Conservation (phyloP, 2,113 vertebrate species). For the Phrynosoma blainvillii region DNA sequence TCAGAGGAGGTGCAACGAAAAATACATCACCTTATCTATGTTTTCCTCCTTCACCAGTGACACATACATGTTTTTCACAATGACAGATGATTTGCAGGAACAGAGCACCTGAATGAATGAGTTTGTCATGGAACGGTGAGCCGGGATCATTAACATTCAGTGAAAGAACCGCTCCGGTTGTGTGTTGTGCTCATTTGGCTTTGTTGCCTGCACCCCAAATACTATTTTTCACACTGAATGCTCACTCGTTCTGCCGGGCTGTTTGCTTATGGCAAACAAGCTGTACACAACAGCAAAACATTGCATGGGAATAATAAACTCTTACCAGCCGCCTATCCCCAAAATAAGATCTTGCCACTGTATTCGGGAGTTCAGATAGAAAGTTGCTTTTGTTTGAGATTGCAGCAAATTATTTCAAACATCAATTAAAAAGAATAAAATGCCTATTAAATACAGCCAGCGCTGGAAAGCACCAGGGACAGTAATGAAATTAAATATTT, state of each 20-base stretch:
- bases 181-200: rapidly evolving
- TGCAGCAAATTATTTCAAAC: background rate
- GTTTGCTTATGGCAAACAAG: constrained; percentile 52
- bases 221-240: rapidly evolving
- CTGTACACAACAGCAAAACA: background rate
- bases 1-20: background rate
- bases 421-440: background rate
- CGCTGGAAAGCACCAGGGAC: background rate
- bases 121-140: rapidly evolving
- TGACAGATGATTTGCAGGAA: background rate
- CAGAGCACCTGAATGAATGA: background rate
- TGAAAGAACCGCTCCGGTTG: background rate
- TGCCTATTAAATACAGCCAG: background rate
- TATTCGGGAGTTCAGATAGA: background rate
- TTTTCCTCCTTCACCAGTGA: constrained; percentile 9
- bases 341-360: background rate
- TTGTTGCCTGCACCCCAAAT: constrained; percentile 45
- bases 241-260: background rate
- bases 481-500: background rate
- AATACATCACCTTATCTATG: constrained; percentile 33
- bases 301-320: background rate
- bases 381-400: background rate
- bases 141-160: rapidly evolving
- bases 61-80: rapidly evolving
- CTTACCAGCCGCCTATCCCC: background rate